Conservation (phyloP, 2,113 vertebrate genomes). For the Nothobranchius furzeri region DNA sequence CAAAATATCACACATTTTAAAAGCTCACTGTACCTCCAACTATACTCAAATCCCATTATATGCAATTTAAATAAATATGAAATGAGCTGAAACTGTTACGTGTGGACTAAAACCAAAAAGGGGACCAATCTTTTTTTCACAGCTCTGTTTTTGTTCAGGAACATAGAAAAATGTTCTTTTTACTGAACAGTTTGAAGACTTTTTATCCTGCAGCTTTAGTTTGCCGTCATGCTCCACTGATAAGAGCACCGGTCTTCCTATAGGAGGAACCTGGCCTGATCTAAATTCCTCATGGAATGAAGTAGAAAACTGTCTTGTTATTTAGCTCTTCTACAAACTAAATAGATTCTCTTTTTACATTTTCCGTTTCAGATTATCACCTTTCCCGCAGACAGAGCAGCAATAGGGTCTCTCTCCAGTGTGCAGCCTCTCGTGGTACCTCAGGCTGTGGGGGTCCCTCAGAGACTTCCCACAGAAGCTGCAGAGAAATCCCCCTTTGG, state of each 20-base stretch:
- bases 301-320: not conserved
- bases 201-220: not conserved
- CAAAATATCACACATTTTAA: no score
- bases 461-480: conserved; percentile 84
- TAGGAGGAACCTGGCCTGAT: not conserved
- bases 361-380: conserved; percentile 22
- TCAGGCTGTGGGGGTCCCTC: conserved; percentile 83
- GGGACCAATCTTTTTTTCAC: no score
- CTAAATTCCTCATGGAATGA: not conserved
- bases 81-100: no score
- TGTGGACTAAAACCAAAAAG: no score
- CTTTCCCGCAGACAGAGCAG: conserved; percentile 83
- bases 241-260: not conserved
- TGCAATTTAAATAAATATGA: no score
- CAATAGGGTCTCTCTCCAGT: conserved; percentile 81
- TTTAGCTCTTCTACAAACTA: not conserved
- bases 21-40: no score
- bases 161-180: no score
- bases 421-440: conserved; percentile 86
- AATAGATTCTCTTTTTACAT: conserved; percentile 1
- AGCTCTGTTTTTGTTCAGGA: no score
- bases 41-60: no score
- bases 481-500: conserved; percentile 84
- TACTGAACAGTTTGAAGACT: no score
- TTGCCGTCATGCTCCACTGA: not conserved